phyloP scores from a whole-genome alignment of 2,797 vertebrate species.

The Pampus argenteus region DNA sequence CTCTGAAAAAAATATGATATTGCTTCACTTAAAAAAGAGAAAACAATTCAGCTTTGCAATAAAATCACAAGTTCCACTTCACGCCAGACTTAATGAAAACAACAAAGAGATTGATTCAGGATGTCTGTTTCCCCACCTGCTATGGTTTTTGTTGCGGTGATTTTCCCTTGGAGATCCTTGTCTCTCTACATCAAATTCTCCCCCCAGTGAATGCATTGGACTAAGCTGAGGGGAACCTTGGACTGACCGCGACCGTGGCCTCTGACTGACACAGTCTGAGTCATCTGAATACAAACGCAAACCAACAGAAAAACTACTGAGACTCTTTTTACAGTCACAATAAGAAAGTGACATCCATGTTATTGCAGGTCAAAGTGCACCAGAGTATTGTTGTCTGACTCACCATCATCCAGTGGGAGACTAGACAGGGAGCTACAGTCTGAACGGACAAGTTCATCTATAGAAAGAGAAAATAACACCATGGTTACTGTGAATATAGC shows the following conservation, averaged over 20 bases:
- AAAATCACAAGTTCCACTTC: constrained; percentile 17
- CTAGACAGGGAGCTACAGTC: constrained; percentile 95
- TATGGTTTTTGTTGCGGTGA: constrained; percentile 75
- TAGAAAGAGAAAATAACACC: constrained; percentile 39
- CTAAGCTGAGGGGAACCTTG: constrained; percentile 92
- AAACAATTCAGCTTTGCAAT: background rate
- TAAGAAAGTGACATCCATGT: background rate
- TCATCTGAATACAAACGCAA: constrained; percentile 63
- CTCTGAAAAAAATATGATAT: constrained; percentile 33
- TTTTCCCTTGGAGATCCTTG: constrained; percentile 72
- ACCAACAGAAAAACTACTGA: background rate
- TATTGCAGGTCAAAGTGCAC: background rate
- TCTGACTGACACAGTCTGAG: constrained; percentile 82
- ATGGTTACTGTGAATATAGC: background rate
- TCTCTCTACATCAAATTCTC: constrained; percentile 79
- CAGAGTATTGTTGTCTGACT: constrained; percentile 60
- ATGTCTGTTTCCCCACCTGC: constrained; percentile 69
- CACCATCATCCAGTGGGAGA: constrained; percentile 93
- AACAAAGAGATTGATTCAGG: background rate
- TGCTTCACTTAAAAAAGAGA: constrained; percentile 16
- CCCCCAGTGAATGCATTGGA: constrained; percentile 86
- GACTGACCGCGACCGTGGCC: constrained; percentile 88
- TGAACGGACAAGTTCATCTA: constrained; percentile 94
- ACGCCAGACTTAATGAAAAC: background rate
- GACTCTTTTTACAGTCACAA: background rate